Evolutionary conservation across 2,888 invertebrate species (phyloP), one percentile per base, ranked within the genome.

Genomic region (Drosophila neotestacea): DNA sequence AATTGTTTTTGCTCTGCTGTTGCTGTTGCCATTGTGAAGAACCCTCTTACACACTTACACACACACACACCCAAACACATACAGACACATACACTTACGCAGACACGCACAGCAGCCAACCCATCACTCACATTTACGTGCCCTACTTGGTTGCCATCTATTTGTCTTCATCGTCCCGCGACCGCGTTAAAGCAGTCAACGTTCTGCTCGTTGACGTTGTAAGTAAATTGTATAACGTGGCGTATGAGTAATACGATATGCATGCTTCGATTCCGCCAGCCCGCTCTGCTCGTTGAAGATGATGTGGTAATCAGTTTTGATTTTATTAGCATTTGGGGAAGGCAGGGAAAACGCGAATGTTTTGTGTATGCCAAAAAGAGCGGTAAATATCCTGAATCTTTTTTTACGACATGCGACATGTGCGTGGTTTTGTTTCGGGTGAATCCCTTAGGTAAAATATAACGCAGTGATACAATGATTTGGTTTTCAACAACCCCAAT

Each of bases 281-380:
- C 36, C 61, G 61, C 59, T 44, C 39, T 36, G 67, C 88, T 69
- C 65, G 69, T 70, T 81, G 70, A 89, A 79, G 77, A 82, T 79
- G 89, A 89, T 89, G 85, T 88, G 83, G 83, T 89, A 84, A 84
- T 84, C 90, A 84, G 83, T 88, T 84, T 89, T 84, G 83, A 84
- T 84, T 89, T 84, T 89, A 84, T 84, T 89, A 89, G 88, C 89
- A 80, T 77, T 70, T 64, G 30, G 58, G 36, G 16, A 47, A 22
- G 22, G 4, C 56, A 10, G 46, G 13, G 6, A 38, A 10, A 22
- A 22, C 28, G 13, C 27, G 13, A 30, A 6, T 46, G 28, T 1
- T 28, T n/a, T 16, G 4, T 4, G 22, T 6, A 16, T 50, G 28
- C 36, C 58, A 38, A 46, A 47, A 36, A 36, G 46, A 58, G 58